A percentile compares a stretch with the other conserved stretches of the same genome.
phyloP scores from a whole-genome alignment of 2,888 invertebrate genomes.

The Sinohyriopsis cumingii region DNA sequence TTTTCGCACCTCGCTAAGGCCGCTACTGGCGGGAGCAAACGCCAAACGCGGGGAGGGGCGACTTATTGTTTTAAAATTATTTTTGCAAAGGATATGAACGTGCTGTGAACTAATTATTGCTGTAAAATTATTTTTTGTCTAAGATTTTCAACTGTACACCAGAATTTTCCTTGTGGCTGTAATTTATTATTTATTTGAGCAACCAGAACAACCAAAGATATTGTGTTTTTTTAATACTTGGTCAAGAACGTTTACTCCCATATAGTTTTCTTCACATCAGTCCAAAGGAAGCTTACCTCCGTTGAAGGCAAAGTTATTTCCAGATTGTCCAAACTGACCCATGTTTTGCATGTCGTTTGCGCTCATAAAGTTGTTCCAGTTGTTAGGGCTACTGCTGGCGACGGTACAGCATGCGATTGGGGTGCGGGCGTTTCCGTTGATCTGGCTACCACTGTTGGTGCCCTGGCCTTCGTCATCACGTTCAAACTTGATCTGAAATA shows the following conservation, averaged over 20 bases:
- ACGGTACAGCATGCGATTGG: slow-evolving; percentile 88
- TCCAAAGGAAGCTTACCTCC: not conserved
- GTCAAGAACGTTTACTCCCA: not conserved
- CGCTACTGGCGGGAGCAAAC: no score
- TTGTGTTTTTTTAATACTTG: not conserved
- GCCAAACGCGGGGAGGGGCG: no score
- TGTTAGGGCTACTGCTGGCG: slow-evolving; percentile 68
- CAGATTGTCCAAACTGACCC: slow-evolving; percentile 20
- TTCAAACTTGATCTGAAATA: slow-evolving; percentile 77
- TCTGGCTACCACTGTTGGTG: slow-evolving; percentile 80
- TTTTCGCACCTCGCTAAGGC: no score
- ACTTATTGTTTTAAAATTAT: not conserved
- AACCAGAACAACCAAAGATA: not conserved
- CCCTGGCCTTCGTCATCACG: slow-evolving; percentile 85
- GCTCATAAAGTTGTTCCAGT: slow-evolving; percentile 44
- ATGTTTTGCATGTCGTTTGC: slow-evolving; percentile 27
- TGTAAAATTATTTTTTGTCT: no score
- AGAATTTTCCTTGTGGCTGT: slow-evolving; percentile 22
- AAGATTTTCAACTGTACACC: not conserved
- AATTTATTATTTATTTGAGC: not conserved
- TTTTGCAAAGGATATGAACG: no score
- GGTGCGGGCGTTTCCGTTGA: slow-evolving; percentile 88
- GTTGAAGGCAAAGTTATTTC: not conserved
- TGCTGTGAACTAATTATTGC: no score
- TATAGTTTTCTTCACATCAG: not conserved